Evolutionary conservation across 2,797 vertebrate genomes (phyloP).

Genomic region (Moxostoma hubbsi): DNA sequence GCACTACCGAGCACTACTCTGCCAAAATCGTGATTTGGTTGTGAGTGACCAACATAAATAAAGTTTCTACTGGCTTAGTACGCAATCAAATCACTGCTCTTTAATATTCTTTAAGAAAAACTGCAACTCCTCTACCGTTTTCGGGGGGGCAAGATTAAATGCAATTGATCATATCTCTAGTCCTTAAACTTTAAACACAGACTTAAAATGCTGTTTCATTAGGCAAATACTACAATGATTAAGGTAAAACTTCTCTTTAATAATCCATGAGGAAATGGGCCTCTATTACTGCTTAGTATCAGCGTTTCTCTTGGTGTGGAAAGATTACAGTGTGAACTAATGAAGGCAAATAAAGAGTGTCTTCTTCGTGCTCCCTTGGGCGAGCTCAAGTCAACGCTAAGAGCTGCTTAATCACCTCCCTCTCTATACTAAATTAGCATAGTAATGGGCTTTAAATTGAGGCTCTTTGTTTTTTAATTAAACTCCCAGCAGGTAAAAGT

Average conservation of each 20-base stretch:
- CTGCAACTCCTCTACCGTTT: conserved; percentile 22
- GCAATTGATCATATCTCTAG: conserved; percentile 52
- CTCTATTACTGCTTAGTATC: conserved; percentile 72
- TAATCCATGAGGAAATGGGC: conserved; percentile 69
- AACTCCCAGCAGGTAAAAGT: conserved; percentile 99
- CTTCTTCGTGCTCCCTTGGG: conserved; percentile 87
- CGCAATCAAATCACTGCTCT: conserved; percentile 43
- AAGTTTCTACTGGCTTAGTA: conserved; percentile 38
- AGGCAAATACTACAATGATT: conserved; percentile 66
- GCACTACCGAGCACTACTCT: not conserved
- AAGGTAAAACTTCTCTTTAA: conserved; percentile 62
- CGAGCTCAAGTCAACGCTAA: conserved; percentile 89
- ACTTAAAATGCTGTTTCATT: conserved; percentile 60
- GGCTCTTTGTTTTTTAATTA: conserved; percentile 99
- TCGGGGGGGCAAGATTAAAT: conserved; percentile 38
- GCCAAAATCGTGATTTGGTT: conserved; percentile 2
- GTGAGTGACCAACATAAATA: conserved; percentile 10
- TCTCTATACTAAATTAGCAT: conserved; percentile 98
- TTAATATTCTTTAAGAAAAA: conserved; percentile 30
- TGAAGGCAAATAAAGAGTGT: conserved; percentile 93
- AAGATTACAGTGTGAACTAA: conserved; percentile 92
- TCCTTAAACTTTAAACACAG: conserved; percentile 57
- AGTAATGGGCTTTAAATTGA: conserved; percentile 99
- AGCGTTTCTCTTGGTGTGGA: conserved; percentile 89
- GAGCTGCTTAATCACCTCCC: conserved; percentile 98